Percentiles rank a stretch among this genome's conserved stretches.
Evolutionary conservation across 2,888 invertebrate species (phyloP).

Genomic region (Cactoblastis cactorum): DNA sequence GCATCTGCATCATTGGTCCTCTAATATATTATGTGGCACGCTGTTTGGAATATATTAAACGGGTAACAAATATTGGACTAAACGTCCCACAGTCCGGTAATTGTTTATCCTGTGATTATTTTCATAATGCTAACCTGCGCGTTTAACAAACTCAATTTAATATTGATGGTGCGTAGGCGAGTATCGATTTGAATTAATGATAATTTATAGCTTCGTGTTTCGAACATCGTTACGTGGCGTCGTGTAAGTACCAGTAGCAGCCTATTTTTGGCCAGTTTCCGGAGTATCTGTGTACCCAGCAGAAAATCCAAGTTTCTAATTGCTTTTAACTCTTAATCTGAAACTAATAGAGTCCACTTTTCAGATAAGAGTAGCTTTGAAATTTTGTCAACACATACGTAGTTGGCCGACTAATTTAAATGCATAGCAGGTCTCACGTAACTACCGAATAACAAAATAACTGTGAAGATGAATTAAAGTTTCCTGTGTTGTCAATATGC

Average conservation of each 20-base stretch:
- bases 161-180: slow-evolving; percentile 57
- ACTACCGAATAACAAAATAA: slow-evolving; percentile 40
- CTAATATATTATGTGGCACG: slow-evolving; percentile 54
- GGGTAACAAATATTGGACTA: slow-evolving; percentile 35
- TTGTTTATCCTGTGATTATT: slow-evolving; percentile 24
- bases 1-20: slow-evolving; percentile 58
- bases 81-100: slow-evolving; percentile 23
- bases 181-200: slow-evolving; percentile 65
- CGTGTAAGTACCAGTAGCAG: slow-evolving; percentile 29
- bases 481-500: slow-evolving; percentile 15
- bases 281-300: slow-evolving; percentile 41
- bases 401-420: slow-evolving; percentile 43
- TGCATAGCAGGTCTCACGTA: slow-evolving; percentile 41
- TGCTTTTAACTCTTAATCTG: slow-evolving; percentile 12
- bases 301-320: slow-evolving; percentile 14
- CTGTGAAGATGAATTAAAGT: slow-evolving; percentile 29
- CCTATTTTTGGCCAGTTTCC: slow-evolving; percentile 62
- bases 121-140: slow-evolving; percentile 14
- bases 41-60: slow-evolving; percentile 41
- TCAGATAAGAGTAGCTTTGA: slow-evolving; percentile 9
- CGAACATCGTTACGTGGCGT: slow-evolving; percentile 50
- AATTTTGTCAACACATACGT: slow-evolving; percentile 21
- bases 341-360: slow-evolving; percentile 19
- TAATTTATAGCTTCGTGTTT: slow-evolving; percentile 59
- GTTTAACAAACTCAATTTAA: slow-evolving; percentile 40